phyloP scores from a whole-genome alignment of 30 jellyfish, hydroid and myxozoan species.

The Pelagia noctiluca region DNA sequence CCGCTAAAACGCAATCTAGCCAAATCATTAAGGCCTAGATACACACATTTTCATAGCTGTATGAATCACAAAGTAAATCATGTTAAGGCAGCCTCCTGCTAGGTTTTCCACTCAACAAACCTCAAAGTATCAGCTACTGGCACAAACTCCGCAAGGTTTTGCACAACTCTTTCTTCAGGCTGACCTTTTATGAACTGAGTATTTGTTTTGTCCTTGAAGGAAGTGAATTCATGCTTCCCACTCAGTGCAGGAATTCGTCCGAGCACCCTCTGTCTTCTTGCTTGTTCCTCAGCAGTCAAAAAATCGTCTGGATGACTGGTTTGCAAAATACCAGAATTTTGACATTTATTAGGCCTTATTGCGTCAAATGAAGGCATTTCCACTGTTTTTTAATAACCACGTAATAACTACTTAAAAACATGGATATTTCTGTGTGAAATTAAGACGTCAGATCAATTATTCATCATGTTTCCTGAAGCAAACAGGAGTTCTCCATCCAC shows the following conservation, averaged over 20 bases:
- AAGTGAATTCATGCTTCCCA: not conserved
- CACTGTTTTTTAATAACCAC: not conserved
- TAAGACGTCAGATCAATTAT: constrained; percentile 7
- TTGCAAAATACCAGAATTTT: constrained; percentile 25
- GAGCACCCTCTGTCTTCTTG: constrained; percentile 41
- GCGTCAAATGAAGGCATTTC: constrained; percentile 53
- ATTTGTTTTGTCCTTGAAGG: constrained; percentile 9
- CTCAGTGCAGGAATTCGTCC: constrained; percentile 48
- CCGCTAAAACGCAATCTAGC: too few relatives aligned
- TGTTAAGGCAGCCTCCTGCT: too few relatives aligned
- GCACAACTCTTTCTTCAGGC: constrained; percentile 5
- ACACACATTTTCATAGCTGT: too few relatives aligned
- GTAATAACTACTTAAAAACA: not conserved
- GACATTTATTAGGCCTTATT: constrained; percentile 24
- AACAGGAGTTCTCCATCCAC: too few relatives aligned
- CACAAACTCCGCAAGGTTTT: not conserved
- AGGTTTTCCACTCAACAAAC: too few relatives aligned
- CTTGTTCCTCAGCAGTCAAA: constrained; percentile 60
- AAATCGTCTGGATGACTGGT: constrained; percentile 36
- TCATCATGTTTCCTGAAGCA: not conserved
- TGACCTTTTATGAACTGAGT: constrained; percentile 12
- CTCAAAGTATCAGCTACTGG: constrained; percentile 6
- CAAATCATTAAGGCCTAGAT: too few relatives aligned
- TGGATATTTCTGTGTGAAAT: not conserved
- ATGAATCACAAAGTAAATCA: too few relatives aligned